Percentiles rank a stretch among this genome's conserved stretches.
Conservation (phyloP, 2,113 vertebrate species). For the Micromys minutus region DNA sequence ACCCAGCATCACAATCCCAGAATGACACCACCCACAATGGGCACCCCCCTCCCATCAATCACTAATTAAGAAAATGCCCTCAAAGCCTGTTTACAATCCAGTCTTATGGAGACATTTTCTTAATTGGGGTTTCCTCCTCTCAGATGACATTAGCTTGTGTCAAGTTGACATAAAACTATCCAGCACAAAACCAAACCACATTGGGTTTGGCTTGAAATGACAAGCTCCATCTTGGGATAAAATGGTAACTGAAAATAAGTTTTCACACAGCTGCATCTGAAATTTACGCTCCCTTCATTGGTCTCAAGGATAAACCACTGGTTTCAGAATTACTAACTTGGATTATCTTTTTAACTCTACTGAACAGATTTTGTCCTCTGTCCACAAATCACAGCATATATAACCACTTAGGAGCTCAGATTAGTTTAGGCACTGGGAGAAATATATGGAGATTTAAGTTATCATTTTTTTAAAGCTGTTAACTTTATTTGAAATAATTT, state of each 20-base stretch:
- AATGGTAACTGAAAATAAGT: not conserved
- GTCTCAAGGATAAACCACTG: not conserved
- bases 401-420: not conserved
- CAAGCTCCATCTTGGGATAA: not conserved
- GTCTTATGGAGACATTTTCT: not conserved
- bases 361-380: not conserved
- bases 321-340: not conserved
- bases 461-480: not conserved
- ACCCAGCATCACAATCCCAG: not conserved
- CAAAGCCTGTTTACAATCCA: not conserved
- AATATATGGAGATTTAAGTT: not conserved
- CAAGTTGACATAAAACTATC: not conserved
- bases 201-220: slow-evolving; percentile 31
- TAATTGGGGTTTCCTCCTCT: not conserved
- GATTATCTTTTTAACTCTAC: not conserved
- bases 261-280: not conserved
- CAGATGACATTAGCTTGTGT: not conserved
- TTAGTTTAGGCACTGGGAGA: slow-evolving; percentile 6
- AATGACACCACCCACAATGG: not conserved
- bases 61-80: not conserved
- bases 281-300: not conserved
- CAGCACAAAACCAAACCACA: not conserved
- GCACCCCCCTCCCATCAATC: not conserved
- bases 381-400: not conserved
- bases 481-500: slow-evolving; percentile 40